Conservation (phyloP, 1,140 invertebrate species). For the Phortica variegata region DNA sequence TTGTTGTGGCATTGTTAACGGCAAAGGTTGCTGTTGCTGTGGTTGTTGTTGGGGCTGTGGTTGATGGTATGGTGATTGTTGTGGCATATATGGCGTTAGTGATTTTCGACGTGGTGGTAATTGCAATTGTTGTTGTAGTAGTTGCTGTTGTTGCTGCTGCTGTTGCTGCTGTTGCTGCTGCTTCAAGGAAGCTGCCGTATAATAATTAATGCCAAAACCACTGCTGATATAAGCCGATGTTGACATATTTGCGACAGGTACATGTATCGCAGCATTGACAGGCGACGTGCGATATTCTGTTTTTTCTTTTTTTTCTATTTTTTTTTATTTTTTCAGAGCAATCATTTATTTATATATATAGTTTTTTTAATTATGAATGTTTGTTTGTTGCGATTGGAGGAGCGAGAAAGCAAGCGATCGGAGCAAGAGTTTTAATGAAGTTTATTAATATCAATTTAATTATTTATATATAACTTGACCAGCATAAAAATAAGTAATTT, state of each 20-base stretch:
- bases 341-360: too few relatives aligned
- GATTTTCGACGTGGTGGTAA: conserved; percentile 10
- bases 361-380: conserved; percentile 8
- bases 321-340: conserved; percentile 10
- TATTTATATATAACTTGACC: too few relatives aligned
- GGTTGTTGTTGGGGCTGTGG: conserved; percentile 35
- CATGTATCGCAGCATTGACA: conserved; percentile 29
- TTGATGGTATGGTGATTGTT: conserved; percentile 26
- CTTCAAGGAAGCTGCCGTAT: conserved; percentile 31
- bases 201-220: conserved; percentile 53
- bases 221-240: conserved; percentile 50
- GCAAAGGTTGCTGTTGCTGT: conserved; percentile 20
- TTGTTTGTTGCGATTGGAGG: conserved; percentile 27
- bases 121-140: not conserved
- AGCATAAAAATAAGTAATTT: too few relatives aligned
- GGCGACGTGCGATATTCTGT: conserved; percentile 1
- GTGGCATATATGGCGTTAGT: not conserved
- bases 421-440: too few relatives aligned
- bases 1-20: conserved; percentile 52
- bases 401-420: too few relatives aligned
- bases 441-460: too few relatives aligned
- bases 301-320: conserved; percentile 11
- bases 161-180: conserved; percentile 24
- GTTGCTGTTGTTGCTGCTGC: conserved; percentile 13
- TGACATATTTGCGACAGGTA: conserved; percentile 42